Percentiles rank a stretch among this genome's conserved stretches.
phyloP scores from a whole-genome alignment of 2,888 invertebrate genomes.

The Baccha elongata region DNA sequence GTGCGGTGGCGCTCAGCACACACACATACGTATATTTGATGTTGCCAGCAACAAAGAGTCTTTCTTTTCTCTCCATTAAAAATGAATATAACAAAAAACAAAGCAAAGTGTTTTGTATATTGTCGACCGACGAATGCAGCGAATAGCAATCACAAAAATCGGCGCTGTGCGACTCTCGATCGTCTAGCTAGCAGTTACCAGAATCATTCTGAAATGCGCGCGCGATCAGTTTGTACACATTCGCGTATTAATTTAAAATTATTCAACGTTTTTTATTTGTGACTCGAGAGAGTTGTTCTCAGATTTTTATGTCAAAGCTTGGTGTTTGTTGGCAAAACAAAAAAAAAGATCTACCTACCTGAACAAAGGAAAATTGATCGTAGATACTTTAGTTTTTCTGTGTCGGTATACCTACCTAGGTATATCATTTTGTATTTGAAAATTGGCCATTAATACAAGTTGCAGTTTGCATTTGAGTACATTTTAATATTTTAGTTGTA shows the following conservation, averaged over 20 bases:
- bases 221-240: slow-evolving; percentile 79
- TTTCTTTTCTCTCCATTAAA: not conserved
- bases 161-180: slow-evolving; percentile 73
- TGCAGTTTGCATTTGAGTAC: not conserved
- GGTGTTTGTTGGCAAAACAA: not conserved
- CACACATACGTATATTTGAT: slow-evolving; percentile 44
- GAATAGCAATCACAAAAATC: slow-evolving; percentile 12
- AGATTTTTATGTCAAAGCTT: not conserved
- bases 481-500: not conserved
- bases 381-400: not conserved
- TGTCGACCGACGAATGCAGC: slow-evolving; percentile 5
- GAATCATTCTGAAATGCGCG: slow-evolving; percentile 82
- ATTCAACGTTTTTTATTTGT: slow-evolving; percentile 8
- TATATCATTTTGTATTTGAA: not conserved
- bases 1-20: slow-evolving; percentile 18
- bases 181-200: no score
- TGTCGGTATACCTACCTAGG: no score
- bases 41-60: slow-evolving; percentile 69
- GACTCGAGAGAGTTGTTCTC: slow-evolving; percentile 12
- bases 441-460: not conserved
- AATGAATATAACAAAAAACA: slow-evolving; percentile 32
- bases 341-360: not conserved
- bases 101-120: slow-evolving; percentile 26
- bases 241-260: slow-evolving; percentile 32
- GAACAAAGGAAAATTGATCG: not conserved